Evolutionary conservation across 2,888 invertebrate species (phyloP), one percentile per base, ranked within the genome.

Genomic region (Andrena fulva): DNA sequence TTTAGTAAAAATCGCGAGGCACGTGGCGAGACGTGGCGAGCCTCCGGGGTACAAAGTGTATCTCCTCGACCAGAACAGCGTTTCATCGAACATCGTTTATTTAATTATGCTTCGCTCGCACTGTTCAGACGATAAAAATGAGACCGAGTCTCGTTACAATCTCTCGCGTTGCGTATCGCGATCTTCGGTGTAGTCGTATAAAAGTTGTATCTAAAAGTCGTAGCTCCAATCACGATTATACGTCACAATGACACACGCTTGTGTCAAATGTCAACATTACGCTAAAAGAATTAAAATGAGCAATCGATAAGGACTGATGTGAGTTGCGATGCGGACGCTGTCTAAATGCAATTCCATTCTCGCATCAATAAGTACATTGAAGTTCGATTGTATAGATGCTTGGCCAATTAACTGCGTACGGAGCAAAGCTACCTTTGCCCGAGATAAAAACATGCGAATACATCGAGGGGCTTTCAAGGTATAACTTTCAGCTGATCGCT

Each of bases 131-230:
- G 12, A 48, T 74, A 59, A 74, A 73, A 73, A 64, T n/a, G 29
- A 59, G 20, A 73, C 31, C 24, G 10, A 48, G 42, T 56, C 10
- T 54, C 16, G 10, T 24, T 48, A 24, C 16, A 70, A 35, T 35
- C 20, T 63, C 48, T 35, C 62, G n/a, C 2, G 48, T 20, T 33
- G 2, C 31, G n/a, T n/a, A 59, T 29, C n/a, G 60, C n/a, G 31
- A 10, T 8, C 42, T 1, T 35, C 64, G 20, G 24, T 4, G 54
- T 6, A 33, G 48, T 71, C 20, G 33, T 67, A 78, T 78, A 67
- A 80, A 80, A 78, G 8, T 31, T 77, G 6, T 62, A 71, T 62
- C 42, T 54, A 67, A 56, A 78, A 54, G 27, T 79, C n/a, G 42
- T n/a, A 27, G 24, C 31, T 20, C 1, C 7, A 35, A 6, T 67